Percentiles rank a stretch among this genome's conserved stretches.
phyloP scores from a whole-genome alignment of 2,888 invertebrate species.

The Cyclophora punctaria region DNA sequence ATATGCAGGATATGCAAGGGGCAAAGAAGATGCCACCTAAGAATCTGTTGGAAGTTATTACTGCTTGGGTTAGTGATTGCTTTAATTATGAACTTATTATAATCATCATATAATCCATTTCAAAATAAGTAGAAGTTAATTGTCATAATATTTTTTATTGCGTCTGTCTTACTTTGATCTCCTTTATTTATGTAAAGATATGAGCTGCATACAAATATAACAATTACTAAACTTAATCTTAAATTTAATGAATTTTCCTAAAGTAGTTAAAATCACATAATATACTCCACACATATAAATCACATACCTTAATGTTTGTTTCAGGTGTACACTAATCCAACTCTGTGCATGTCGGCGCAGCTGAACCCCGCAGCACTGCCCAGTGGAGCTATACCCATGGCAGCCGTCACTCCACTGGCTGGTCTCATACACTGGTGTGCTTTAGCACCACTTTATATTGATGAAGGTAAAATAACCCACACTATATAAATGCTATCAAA shows the following conservation, averaged over 20 bases:
- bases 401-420: conserved; percentile 85
- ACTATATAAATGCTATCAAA: no score
- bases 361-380: conserved; percentile 80
- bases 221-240: no score
- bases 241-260: no score
- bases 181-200: no score
- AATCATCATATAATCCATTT: no score
- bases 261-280: no score
- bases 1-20: conserved; percentile 66
- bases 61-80: conserved; percentile 76
- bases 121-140: no score
- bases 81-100: no score
- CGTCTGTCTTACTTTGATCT: no score
- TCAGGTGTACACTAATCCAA: conserved; percentile 77
- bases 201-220: no score
- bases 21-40: conserved; percentile 74
- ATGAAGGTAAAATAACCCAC: conserved; percentile 15
- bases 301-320: background rate
- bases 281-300: no score
- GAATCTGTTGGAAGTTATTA: conserved; percentile 79
- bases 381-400: conserved; percentile 88
- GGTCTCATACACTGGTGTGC: conserved; percentile 87
- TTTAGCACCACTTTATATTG: conserved; percentile 76
- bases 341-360: conserved; percentile 80
- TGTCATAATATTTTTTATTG: no score